Base-by-base conservation (phyloP, 2,888 invertebrate species). In the Pollenia labialis region DNA sequence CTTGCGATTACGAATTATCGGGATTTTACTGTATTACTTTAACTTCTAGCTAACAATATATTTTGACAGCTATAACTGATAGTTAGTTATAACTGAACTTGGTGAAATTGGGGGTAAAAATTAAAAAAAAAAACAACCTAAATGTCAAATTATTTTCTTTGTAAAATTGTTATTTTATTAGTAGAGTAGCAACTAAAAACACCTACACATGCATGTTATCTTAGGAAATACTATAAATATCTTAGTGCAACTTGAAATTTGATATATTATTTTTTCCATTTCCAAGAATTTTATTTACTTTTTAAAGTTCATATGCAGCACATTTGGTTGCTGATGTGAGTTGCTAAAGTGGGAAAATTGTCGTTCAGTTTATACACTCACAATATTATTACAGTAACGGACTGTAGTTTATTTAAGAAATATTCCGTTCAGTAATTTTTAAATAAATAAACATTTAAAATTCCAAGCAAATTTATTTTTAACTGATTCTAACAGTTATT, bases 61-160 rank as follows among this genome's bases (percentile, higher is more conserved):
- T 44, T 54, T 18, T 62, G 10, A n/a, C n/a, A 42, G 50, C 23
- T 40, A 32, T 3, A 48, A 50, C 23, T 18, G 18, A 12, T 12
- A 3, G 16, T n/a, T 12, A 14, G 11, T n/a, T n/a, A n/a, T n/a
- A n/a, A n/a, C n/a, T n/a, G n/a, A n/a, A n/a, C n/a, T n/a, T n/a
- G n/a, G n/a, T n/a, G n/a, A n/a, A n/a, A n/a, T n/a, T n/a, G n/a
- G n/a, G n/a, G n/a, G n/a, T n/a, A n/a, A n/a, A n/a, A n/a, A n/a
- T 16, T 11, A 48, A 2, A 48, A 46, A 66, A n/a, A 32, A 11
- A 56, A 76, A 62, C 40, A 75, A 42, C 52, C 18, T 46, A 46
- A 54, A 76, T 66, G 66, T 76, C 54, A 56, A 54, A 66, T 54
- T 66, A 66, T 32, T 77, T 46, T 54, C 46, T 40, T 76, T 71